phyloP scores from a whole-genome alignment of 1,140 invertebrate genomes.

The Pararge aegeria region DNA sequence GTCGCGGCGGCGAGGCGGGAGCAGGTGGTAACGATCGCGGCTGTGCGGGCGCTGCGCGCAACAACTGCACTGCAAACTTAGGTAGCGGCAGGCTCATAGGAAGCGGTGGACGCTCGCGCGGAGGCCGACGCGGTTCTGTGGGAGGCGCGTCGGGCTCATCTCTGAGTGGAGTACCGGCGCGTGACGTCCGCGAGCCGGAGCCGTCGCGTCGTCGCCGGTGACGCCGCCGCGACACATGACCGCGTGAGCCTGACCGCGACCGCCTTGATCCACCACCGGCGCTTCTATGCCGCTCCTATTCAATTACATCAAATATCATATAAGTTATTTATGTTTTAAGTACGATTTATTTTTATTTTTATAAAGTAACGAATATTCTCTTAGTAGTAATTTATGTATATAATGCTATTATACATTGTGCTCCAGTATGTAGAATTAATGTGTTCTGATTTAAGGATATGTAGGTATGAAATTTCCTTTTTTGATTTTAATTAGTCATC shows the following conservation, averaged over 20 bases:
- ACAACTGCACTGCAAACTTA: conserved; percentile 88
- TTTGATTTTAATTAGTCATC: too few relatives aligned
- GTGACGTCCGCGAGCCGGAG: conserved; percentile 68
- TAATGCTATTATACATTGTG: too few relatives aligned
- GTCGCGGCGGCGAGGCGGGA: conserved; percentile 59
- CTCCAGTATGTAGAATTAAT: too few relatives aligned
- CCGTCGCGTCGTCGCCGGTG: conserved; percentile 56
- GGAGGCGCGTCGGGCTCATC: conserved; percentile 91
- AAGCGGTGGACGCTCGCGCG: conserved; percentile 80
- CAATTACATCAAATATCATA: not conserved
- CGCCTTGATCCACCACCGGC: conserved; percentile 45
- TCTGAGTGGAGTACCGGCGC: conserved; percentile 90
- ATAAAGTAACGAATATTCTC: too few relatives aligned
- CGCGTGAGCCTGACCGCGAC: conserved; percentile 59
- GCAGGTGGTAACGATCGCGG: conserved; percentile 72
- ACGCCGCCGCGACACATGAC: conserved; percentile 43
- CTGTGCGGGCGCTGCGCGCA: conserved; percentile 67
- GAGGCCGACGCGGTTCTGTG: conserved; percentile 84
- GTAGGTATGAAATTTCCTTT: too few relatives aligned
- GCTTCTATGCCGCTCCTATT: conserved; percentile 63
- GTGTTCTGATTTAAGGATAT: too few relatives aligned
- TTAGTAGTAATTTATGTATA: too few relatives aligned
- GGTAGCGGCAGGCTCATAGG: conserved; percentile 91
- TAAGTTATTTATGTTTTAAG: not conserved
- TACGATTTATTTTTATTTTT: too few relatives aligned